Base-by-base conservation (phyloP, 2,888 invertebrate genomes). In the Biston stratarius region DNA sequence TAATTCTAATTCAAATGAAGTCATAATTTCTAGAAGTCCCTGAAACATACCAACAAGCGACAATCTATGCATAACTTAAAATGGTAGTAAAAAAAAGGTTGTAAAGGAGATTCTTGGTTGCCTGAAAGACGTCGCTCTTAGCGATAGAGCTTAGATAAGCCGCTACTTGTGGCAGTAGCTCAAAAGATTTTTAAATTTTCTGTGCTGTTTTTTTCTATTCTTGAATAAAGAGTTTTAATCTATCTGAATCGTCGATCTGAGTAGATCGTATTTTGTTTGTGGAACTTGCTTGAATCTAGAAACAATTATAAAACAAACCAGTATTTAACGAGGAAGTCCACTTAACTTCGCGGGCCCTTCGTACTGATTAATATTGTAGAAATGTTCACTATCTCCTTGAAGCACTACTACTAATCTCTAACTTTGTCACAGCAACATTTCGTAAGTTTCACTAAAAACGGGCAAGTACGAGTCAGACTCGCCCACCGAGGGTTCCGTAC, bases 241-340 rank as follows among this genome's bases (percentile, higher is more conserved):
- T n/a, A n/a, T n/a, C n/a, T n/a, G n/a, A n/a, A n/a, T n/a, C 73
- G 64, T 69, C 58, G 61, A 61, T 61, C n/a, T n/a, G 33, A 58
- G 65, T 57, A 45, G 53, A 71, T 68, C 48, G 55, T 75, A 66
- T 74, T 77, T 74, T 76, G 77, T 77, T 75, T 74, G 66, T 78
- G 77, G 77, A 79, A 77, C 73, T 75, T 33, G 73, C 66, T 79
- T 76, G 79, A 52, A 80, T 80, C 81, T 79, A 64, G 52, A 70
- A 76, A 78, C 82, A 81, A 79, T 79, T 72, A 80, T 77, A 83
- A 79, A 77, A 78, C 70, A 77, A 80, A 74, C 77, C 76, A 77
- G 79, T 78, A 75, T 78, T 74, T 73, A 76, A 84, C 80, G 79
- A 80, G 83, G 78, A 83, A 84, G 81, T 70, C 74, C 74, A 83